Conservation (phyloP, 1,140 invertebrate species). For the Phymorhynchus buccinoides region DNA sequence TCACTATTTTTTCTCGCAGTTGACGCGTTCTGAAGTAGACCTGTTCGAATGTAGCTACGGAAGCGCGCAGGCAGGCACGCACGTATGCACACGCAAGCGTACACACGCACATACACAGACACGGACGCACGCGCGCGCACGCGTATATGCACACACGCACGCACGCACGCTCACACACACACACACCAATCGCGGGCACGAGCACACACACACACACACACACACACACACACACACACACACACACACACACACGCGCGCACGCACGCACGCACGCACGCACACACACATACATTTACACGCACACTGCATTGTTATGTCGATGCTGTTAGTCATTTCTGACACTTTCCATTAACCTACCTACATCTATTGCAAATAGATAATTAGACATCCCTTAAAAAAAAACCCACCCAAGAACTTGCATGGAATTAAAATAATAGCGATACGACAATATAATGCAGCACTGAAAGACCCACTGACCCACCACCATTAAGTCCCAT, state of each 20-base stretch:
- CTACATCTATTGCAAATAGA: too few relatives aligned
- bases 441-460: too few relatives aligned
- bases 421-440: too few relatives aligned
- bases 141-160: neutral
- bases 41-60: neutral
- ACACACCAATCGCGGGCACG: neutral
- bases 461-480: too few relatives aligned
- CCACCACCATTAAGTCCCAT: too few relatives aligned
- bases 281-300: neutral
- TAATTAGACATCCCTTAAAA: too few relatives aligned
- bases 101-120: neutral
- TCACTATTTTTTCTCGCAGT: too few relatives aligned
- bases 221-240: neutral
- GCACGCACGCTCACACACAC: neutral
- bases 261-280: slow-evolving; percentile 1
- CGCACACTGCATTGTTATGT: too few relatives aligned
- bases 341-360: too few relatives aligned
- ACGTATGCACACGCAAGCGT: neutral
- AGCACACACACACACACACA: neutral
- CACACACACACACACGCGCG: neutral
- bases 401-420: too few relatives aligned
- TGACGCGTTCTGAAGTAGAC: neutral
- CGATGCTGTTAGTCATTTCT: too few relatives aligned
- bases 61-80: neutral
- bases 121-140: neutral